Evolutionary conservation across 2,113 vertebrate genomes (phyloP).

Genomic region (Rostratula benghalensis): DNA sequence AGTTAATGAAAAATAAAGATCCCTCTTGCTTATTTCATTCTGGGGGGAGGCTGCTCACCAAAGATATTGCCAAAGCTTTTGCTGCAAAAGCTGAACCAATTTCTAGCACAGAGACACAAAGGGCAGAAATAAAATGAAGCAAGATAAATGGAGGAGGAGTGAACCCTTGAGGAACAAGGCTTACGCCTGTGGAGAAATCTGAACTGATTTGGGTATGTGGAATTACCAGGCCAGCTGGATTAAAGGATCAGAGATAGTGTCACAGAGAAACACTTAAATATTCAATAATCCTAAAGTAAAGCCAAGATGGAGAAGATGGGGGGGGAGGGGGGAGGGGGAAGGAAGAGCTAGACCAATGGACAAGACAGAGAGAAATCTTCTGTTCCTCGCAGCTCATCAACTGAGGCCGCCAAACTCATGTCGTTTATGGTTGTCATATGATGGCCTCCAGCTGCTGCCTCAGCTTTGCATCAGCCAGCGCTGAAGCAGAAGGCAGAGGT

Average conservation of each 20-base stretch:
- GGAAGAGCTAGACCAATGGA: background rate
- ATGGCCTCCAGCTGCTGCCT: background rate
- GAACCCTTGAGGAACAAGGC: slow-evolving; percentile 61
- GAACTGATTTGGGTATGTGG: slow-evolving; percentile 64
- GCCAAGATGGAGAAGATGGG: slow-evolving; percentile 1
- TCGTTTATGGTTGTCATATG: background rate
- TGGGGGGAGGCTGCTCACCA: slow-evolving; percentile 19
- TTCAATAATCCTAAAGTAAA: slow-evolving; percentile 62
- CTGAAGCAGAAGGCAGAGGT: slow-evolving; percentile 21
- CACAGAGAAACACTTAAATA: slow-evolving; percentile 66
- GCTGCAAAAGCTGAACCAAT: slow-evolving; percentile 59
- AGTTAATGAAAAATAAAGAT: slow-evolving; percentile 35
- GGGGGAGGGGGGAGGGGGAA: no score
- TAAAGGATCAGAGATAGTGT: slow-evolving; percentile 71
- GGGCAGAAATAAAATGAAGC: slow-evolving; percentile 51
- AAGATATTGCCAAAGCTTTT: background rate
- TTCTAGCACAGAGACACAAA: slow-evolving; percentile 55
- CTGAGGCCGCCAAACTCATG: background rate
- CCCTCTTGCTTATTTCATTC: slow-evolving; percentile 15
- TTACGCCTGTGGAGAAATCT: slow-evolving; percentile 64
- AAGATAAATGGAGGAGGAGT: slow-evolving; percentile 40
- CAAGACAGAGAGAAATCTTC: background rate
- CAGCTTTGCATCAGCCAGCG: background rate
- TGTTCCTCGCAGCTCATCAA: background rate
- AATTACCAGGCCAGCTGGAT: slow-evolving; percentile 72